Evolutionary conservation across 1,140 invertebrate species (phyloP).

Genomic region (Leptopilina boulardi): DNA sequence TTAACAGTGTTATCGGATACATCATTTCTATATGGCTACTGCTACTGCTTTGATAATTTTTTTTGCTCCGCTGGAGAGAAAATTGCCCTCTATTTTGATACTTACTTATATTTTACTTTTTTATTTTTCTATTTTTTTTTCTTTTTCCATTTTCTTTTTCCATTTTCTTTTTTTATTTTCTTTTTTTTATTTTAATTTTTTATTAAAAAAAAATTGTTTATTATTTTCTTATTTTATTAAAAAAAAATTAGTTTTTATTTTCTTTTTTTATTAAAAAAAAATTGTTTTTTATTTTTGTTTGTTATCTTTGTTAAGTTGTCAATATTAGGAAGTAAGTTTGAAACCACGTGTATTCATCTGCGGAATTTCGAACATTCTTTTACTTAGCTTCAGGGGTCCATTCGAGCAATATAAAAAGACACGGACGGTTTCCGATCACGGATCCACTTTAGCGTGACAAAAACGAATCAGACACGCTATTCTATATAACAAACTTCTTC

Average conservation of each 20-base stretch:
- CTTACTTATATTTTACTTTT: not conserved
- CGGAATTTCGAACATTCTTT: not conserved
- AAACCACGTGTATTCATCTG: constrained; percentile 21
- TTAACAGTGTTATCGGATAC: constrained; percentile 26
- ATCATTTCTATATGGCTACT: not conserved
- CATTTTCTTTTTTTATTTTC: no score
- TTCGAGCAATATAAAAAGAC: constrained; percentile 13
- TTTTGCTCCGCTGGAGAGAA: not conserved
- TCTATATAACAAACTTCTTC: constrained; percentile 6
- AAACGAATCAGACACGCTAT: constrained; percentile 27
- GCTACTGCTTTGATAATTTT: not conserved
- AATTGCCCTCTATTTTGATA: not conserved
- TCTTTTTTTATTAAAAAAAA: not conserved
- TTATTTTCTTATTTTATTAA: not conserved
- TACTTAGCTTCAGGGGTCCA: constrained; percentile 13
- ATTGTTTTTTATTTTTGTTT: not conserved
- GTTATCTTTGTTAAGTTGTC: not conserved
- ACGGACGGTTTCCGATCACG: constrained; percentile 20
- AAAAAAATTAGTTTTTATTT: no score
- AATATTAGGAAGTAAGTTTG: not conserved
- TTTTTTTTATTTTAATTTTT: not conserved
- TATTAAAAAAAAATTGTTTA: no score
- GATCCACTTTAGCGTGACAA: constrained; percentile 25
- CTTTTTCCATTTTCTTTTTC: not conserved
- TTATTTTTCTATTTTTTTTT: no score